These are phyloP conservation scores for Pandemis cinnamomeana DNA, from an alignment of 2,888 invertebrate genomes.

Conservation along the genomic window DNA sequence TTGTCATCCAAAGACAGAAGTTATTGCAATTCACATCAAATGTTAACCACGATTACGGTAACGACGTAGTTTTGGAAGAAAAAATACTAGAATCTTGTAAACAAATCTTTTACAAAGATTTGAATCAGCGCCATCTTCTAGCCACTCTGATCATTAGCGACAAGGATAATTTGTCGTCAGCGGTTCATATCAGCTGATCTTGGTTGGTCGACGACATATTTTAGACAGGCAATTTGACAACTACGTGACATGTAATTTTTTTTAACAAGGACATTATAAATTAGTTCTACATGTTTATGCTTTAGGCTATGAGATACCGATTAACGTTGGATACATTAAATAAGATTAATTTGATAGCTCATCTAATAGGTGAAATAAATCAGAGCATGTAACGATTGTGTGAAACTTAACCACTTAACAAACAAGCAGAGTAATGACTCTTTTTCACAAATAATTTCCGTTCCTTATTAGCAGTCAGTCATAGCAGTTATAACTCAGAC, in stretches of 20 bases:
- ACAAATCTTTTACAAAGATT: constrained; percentile 5
- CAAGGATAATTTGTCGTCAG: constrained; percentile 41
- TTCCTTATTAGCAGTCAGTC: not conserved
- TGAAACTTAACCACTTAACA: not conserved
- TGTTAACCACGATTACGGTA: not conserved
- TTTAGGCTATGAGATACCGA: constrained; percentile 9
- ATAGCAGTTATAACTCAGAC: not conserved
- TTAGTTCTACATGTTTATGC: not conserved
- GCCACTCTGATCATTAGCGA: constrained; percentile 16
- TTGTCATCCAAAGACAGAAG: too few relatives aligned
- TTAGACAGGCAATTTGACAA: constrained; percentile 38
- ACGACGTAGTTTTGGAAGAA: not conserved
- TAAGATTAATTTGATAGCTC: constrained; percentile 5
- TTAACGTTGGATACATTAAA: constrained; percentile 1
- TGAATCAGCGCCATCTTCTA: constrained; percentile 7
- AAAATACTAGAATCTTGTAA: not conserved
- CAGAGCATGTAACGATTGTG: not conserved
- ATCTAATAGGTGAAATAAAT: not conserved
- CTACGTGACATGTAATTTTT: constrained; percentile 28
- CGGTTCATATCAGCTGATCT: constrained; percentile 40
- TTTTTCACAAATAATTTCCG: not conserved
- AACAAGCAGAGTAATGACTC: not conserved
- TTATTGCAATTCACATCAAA: too few relatives aligned
- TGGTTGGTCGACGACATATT: constrained; percentile 21
- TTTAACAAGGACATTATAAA: constrained; percentile 33